These are phyloP conservation scores for Hemiprocne comata DNA, from an alignment of 2,113 vertebrate genomes.

Conservation along the genomic window DNA sequence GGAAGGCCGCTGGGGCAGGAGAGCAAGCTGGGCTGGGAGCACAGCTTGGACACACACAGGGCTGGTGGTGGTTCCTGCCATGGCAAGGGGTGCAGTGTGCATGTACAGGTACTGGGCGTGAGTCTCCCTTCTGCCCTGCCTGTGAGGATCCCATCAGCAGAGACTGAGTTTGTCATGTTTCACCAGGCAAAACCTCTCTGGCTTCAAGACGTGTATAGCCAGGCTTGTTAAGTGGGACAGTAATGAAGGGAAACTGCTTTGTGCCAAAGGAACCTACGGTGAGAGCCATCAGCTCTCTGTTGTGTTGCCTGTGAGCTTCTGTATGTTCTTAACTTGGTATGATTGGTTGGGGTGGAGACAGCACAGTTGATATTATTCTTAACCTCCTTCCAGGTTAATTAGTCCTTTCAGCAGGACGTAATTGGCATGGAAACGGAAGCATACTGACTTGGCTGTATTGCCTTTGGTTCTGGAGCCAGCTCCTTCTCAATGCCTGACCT, in stretches of 20 bases:
- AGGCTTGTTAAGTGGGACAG: fast-evolving
- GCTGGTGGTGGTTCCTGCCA: fast-evolving
- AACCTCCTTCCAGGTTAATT: not conserved
- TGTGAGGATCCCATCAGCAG: not conserved
- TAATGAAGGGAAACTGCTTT: not conserved
- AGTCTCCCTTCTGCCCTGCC: not conserved
- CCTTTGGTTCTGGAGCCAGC: not conserved
- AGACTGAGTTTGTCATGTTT: fast-evolving
- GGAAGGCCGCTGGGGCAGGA: not conserved
- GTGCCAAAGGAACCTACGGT: fast-evolving
- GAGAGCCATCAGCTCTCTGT: fast-evolving
- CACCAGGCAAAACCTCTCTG: not conserved
- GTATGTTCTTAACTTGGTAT: not conserved
- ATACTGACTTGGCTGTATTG: not conserved
- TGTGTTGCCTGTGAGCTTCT: not conserved
- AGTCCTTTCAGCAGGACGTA: not conserved
- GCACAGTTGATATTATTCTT: not conserved
- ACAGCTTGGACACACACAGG: not conserved
- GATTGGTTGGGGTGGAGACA: not conserved
- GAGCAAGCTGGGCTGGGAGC: not conserved
- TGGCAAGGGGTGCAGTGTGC: not conserved
- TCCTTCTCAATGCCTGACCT: not conserved
- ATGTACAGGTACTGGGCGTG: fast-evolving
- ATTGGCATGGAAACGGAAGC: not conserved
- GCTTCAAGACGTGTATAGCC: fast-evolving